A percentile compares a stretch with the other conserved stretches of the same genome.
Evolutionary conservation across 2,113 vertebrate genomes (phyloP).

Genomic region (Megaceryle maxima): DNA sequence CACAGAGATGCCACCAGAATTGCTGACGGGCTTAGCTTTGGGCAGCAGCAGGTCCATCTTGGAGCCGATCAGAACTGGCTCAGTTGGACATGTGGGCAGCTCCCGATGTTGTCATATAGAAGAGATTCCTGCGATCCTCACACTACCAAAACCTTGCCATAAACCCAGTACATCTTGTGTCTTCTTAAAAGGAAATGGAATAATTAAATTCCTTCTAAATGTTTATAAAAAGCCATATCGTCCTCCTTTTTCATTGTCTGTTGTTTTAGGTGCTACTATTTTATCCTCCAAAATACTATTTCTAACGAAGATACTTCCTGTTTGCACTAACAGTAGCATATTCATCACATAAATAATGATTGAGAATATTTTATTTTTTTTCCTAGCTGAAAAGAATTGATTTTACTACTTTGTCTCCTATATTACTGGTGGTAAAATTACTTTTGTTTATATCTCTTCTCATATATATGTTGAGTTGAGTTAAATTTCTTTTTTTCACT

Average conservation of each 20-base stretch:
- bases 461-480: background rate
- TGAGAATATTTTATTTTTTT: background rate
- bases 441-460: background rate
- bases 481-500: background rate
- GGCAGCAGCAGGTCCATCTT: fast-evolving
- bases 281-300: background rate
- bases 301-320: background rate
- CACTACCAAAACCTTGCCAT: background rate
- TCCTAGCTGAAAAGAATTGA: background rate
- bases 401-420: background rate
- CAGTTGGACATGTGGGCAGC: background rate
- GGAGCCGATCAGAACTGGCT: background rate
- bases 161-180: background rate
- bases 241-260: background rate
- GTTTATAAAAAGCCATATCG: background rate
- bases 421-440: background rate
- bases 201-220: background rate
- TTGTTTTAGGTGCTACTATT: background rate
- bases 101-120: background rate
- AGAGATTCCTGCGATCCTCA: background rate
- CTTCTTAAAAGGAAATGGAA: background rate
- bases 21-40: background rate
- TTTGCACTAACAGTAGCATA: background rate
- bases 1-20: fast-evolving
- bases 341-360: background rate